A percentile compares a stretch with the other conserved stretches of the same genome.
Conservation (phyloP, 2,113 vertebrate species). For the Mesoclemmys tuberculata region DNA sequence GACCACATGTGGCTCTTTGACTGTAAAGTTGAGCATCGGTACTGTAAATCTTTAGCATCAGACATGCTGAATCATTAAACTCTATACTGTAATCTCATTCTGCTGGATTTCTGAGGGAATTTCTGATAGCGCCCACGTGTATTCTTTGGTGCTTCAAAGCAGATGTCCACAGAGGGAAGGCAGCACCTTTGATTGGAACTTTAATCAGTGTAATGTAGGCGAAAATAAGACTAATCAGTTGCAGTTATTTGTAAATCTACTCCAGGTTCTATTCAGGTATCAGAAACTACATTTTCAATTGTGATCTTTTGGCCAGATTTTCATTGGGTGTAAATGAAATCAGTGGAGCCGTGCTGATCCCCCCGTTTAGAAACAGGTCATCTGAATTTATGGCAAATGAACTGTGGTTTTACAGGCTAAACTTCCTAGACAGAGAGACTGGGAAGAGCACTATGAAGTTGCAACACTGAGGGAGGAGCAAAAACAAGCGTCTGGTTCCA, state of each 20-base stretch:
- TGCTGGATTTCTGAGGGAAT: background rate
- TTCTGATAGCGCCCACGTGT: background rate
- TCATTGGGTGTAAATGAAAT: accelerated
- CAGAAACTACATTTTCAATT: background rate
- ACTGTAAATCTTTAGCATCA: slow-evolving; percentile 53
- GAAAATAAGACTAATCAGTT: background rate
- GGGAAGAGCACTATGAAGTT: too few species aligned
- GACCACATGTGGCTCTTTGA: slow-evolving; percentile 2
- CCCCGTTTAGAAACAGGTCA: background rate
- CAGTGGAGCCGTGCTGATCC: background rate
- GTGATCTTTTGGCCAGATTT: background rate
- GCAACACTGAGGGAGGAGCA: too few species aligned
- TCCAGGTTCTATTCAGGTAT: background rate
- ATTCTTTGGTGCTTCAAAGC: background rate
- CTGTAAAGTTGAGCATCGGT: slow-evolving; percentile 34
- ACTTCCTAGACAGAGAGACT: too few species aligned
- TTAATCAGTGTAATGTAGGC: background rate
- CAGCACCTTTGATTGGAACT: background rate
- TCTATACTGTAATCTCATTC: background rate
- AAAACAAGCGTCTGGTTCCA: too few species aligned
- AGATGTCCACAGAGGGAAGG: background rate
- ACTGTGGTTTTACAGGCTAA: too few species aligned
- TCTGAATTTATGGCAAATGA: background rate
- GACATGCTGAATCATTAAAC: slow-evolving; percentile 59
- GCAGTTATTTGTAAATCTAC: background rate